Percentiles rank a stretch among this genome's conserved stretches.
These are phyloP conservation scores for Batillaria attramentaria DNA, from an alignment of 1,140 invertebrate genomes.

Conservation along the genomic window DNA sequence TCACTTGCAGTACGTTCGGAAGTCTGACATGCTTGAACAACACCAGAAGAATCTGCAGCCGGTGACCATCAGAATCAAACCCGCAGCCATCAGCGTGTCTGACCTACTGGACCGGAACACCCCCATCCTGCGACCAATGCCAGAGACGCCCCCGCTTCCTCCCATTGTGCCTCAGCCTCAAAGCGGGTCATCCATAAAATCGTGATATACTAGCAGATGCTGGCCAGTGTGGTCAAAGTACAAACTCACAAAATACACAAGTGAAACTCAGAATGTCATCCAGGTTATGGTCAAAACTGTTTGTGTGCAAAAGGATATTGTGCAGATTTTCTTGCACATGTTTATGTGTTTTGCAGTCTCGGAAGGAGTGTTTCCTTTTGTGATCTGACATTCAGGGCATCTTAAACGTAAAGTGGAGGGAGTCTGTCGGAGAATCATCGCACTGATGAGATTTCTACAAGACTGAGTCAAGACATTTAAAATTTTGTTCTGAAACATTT, in stretches of 20 bases:
- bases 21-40: slow-evolving; percentile 54
- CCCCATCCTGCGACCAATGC: slow-evolving; percentile 59
- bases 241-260: neutral
- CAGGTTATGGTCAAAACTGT: neutral
- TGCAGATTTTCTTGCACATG: too few relatives aligned
- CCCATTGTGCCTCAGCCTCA: slow-evolving; percentile 62
- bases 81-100: slow-evolving; percentile 52
- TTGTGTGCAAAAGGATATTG: neutral
- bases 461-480: too few relatives aligned
- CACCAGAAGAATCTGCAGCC: slow-evolving; percentile 55
- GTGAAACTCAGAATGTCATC: neutral
- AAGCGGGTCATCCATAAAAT: neutral
- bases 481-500: too few relatives aligned
- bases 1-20: slow-evolving; percentile 57
- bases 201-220: neutral
- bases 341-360: too few relatives aligned
- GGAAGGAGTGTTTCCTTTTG: too few relatives aligned
- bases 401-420: too few relatives aligned
- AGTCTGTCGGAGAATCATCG: too few relatives aligned
- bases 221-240: neutral
- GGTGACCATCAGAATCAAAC: slow-evolving; percentile 42
- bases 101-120: slow-evolving; percentile 64
- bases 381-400: too few relatives aligned
- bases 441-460: too few relatives aligned
- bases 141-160: slow-evolving; percentile 61